Percentiles rank a stretch among this genome's conserved stretches.
Conservation (phyloP, 2,797 vertebrate genomes). For the Lycodopsis pacificus region DNA sequence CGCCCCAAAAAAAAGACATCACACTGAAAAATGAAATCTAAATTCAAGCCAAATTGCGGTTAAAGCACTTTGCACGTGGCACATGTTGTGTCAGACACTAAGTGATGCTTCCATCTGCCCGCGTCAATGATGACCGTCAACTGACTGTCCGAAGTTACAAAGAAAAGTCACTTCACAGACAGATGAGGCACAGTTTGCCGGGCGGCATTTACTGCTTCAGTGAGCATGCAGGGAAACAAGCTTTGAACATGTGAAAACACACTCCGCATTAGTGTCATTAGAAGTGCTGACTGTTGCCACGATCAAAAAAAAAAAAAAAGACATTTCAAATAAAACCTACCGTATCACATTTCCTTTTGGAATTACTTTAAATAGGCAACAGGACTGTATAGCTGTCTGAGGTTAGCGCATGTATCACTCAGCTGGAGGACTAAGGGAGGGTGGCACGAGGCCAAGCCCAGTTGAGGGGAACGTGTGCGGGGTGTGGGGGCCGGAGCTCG, state of each 20-base stretch:
- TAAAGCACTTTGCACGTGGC: neutral
- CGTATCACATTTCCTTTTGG: conserved; percentile 62
- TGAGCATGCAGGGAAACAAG: conserved; percentile 44
- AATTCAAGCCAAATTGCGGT: conserved; percentile 1
- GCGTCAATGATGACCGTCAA: conserved; percentile 15
- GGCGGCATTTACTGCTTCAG: conserved; percentile 64
- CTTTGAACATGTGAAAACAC: conserved; percentile 72
- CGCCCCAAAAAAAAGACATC: neutral
- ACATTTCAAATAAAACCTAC: conserved; percentile 59
- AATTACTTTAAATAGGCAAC: conserved; percentile 71
- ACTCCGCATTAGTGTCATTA: conserved; percentile 62
- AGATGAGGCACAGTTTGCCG: conserved; percentile 38
- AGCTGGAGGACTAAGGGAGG: conserved; percentile 66
- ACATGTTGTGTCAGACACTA: conserved; percentile 33
- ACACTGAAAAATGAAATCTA: neutral
- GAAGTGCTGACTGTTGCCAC: conserved; percentile 58
- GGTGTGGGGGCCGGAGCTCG: conserved; percentile 62
- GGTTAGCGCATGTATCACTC: conserved; percentile 75
- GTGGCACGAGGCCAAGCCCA: conserved; percentile 68
- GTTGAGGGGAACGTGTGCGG: conserved; percentile 67
- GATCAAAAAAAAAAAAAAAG: conserved; percentile 61
- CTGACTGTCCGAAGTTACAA: conserved; percentile 16
- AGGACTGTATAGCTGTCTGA: conserved; percentile 60
- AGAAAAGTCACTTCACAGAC: conserved; percentile 53
- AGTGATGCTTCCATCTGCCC: conserved; percentile 24